phyloP scores from a whole-genome alignment of 2,888 invertebrate species.

The Xestia sexstrigata region DNA sequence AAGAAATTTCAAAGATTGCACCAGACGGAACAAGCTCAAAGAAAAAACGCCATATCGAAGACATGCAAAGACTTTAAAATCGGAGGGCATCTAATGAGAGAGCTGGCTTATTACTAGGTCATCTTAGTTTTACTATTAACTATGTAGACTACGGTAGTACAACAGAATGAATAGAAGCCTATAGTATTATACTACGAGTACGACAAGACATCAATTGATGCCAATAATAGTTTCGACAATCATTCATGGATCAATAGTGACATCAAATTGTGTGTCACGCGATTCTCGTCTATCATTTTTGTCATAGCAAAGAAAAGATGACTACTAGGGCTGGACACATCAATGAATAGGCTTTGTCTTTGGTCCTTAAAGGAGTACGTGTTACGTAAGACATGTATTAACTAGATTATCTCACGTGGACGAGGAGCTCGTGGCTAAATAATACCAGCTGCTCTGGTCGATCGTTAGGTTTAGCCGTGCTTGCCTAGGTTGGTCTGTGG shows the following conservation, averaged over 20 bases:
- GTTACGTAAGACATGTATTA: conserved; percentile 14
- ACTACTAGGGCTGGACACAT: conserved; percentile 15
- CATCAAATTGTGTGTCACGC: conserved; percentile 18
- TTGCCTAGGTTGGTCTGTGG: no score
- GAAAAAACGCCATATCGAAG: conserved; percentile 51
- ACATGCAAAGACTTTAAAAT: conserved; percentile 23
- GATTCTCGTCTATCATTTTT: conserved; percentile 1
- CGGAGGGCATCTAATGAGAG: conserved; percentile 25
- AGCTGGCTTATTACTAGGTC: conserved; percentile 42
- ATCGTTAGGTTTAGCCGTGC: no score
- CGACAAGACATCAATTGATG: conserved; percentile 20
- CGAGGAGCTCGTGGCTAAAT: no score
- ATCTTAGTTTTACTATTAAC: not conserved
- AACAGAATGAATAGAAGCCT: not conserved
- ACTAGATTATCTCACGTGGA: conserved; percentile 4
- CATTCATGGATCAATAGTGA: conserved; percentile 30
- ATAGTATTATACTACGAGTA: conserved; percentile 17
- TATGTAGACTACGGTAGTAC: conserved; percentile 11
- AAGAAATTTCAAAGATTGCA: conserved; percentile 5
- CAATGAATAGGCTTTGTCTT: conserved; percentile 8
- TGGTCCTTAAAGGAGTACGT: conserved; percentile 16
- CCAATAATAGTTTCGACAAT: conserved; percentile 24
- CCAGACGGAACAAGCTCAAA: conserved; percentile 11
- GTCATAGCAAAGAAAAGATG: conserved; percentile 4
- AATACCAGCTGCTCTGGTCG: no score